Conservation (phyloP, 2,797 vertebrate genomes). For the Orientallactaga sibirica region DNA sequence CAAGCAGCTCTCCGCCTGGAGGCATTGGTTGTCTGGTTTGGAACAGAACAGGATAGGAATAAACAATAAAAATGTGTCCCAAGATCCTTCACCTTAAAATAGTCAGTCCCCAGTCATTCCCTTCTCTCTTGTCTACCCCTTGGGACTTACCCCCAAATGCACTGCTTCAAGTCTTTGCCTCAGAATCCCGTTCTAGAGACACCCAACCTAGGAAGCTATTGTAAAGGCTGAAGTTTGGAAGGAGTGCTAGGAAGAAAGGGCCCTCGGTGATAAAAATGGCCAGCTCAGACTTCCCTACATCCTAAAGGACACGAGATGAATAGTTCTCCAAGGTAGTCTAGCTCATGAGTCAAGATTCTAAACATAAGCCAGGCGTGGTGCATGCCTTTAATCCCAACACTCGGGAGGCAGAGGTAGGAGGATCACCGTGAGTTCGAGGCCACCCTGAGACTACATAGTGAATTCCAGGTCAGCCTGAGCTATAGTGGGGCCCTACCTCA, state of each 20-base stretch:
- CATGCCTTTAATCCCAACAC: too few species aligned
- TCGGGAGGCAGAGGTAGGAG: too few species aligned
- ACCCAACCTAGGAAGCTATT: neutral
- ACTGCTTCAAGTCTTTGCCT: neutral
- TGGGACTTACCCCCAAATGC: neutral
- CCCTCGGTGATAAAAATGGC: accelerated
- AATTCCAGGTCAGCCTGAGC: too few species aligned
- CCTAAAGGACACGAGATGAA: neutral
- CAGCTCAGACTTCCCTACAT: neutral
- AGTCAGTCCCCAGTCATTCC: too few species aligned
- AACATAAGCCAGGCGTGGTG: neutral
- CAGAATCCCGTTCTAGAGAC: neutral
- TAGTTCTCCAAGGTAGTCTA: neutral
- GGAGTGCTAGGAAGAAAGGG: neutral
- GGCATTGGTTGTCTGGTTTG: neutral
- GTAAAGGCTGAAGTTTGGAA: neutral
- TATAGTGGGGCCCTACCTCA: too few species aligned
- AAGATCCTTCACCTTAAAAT: neutral
- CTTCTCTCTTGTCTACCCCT: neutral
- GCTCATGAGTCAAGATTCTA: neutral
- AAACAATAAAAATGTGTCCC: accelerated
- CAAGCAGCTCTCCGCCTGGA: neutral
- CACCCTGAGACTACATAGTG: too few species aligned
- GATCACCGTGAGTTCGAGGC: too few species aligned
- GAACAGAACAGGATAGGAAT: neutral